Conservation (phyloP, 2,888 invertebrate genomes). For the Agonopterix alstromeriana region DNA sequence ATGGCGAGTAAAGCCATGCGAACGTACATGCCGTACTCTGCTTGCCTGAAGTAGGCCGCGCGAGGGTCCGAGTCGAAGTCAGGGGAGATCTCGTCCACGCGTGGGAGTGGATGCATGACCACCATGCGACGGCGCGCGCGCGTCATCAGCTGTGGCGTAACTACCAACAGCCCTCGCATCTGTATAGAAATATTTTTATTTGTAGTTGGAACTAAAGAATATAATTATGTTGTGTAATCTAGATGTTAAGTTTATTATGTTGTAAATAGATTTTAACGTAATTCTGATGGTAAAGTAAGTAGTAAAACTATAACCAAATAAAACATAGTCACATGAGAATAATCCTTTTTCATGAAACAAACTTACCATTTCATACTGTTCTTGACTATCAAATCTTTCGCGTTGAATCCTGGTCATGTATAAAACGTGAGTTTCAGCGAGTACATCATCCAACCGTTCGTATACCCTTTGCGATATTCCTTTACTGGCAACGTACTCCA, state of each 20-base stretch:
- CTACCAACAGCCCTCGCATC: conserved; percentile 86
- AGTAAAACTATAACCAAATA: no score
- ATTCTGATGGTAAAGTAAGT: no score
- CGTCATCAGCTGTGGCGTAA: conserved; percentile 97
- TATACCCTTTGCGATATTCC: conserved; percentile 87
- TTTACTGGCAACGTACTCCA: conserved; percentile 85
- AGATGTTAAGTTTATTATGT: no score
- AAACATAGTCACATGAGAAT: background rate
- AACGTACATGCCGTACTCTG: conserved; percentile 98
- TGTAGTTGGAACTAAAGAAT: no score
- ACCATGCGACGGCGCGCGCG: conserved; percentile 95
- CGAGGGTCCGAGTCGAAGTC: conserved; percentile 97
- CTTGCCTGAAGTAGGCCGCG: conserved; percentile 99
- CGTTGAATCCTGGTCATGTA: conserved; percentile 99
- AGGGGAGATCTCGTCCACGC: conserved; percentile 95
- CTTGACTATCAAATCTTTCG: conserved; percentile 90
- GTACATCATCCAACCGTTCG: conserved; percentile 86
- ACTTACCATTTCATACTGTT: conserved; percentile 90
- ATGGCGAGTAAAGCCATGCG: conserved; percentile 97
- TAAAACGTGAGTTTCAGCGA: conserved; percentile 96
- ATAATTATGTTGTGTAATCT: no score
- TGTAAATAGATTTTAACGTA: no score
- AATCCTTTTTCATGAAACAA: background rate
- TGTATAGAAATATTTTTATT: no score
- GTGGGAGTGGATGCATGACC: conserved; percentile 97